Percentiles rank a stretch among this genome's conserved stretches.
Evolutionary conservation across 1,140 invertebrate species (phyloP).

Genomic region (Hormaphis cornu): DNA sequence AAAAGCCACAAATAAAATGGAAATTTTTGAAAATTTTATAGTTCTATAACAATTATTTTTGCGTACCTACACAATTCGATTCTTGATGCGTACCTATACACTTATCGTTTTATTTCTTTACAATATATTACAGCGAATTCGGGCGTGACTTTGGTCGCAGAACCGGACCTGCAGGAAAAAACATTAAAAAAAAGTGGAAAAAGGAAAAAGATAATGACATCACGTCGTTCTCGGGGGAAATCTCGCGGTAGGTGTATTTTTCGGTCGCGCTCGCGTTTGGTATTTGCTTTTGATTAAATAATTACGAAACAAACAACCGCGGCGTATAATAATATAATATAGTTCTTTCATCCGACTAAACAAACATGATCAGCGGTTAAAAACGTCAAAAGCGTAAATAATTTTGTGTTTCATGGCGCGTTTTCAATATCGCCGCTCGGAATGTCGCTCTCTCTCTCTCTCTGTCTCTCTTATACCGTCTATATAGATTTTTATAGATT

Average conservation of each 20-base stretch:
- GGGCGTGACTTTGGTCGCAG: no score
- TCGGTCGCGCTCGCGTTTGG: background rate
- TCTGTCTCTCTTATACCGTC: no score
- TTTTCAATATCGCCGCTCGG: background rate
- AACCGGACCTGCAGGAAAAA: background rate
- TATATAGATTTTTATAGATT: no score
- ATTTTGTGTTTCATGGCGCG: background rate
- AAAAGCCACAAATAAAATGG: no score
- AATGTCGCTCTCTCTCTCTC: background rate
- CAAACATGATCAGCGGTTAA: constrained; percentile 12
- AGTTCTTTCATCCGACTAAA: constrained; percentile 20
- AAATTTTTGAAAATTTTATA: no score
- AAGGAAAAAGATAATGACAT: constrained; percentile 26
- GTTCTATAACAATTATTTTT: no score
- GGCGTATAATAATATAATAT: no score
- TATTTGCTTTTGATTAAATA: constrained; percentile 31
- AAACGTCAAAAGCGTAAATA: constrained; percentile 14
- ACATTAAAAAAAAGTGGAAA: constrained; percentile 4
- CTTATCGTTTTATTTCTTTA: no score
- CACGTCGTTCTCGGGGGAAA: background rate
- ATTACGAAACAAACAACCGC: constrained; percentile 30
- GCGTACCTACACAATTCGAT: no score
- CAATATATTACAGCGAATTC: no score
- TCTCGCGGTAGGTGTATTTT: constrained; percentile 16
- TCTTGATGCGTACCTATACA: no score